Conservation (phyloP, 2,888 invertebrate species). For the Synanthedon vespiformis region DNA sequence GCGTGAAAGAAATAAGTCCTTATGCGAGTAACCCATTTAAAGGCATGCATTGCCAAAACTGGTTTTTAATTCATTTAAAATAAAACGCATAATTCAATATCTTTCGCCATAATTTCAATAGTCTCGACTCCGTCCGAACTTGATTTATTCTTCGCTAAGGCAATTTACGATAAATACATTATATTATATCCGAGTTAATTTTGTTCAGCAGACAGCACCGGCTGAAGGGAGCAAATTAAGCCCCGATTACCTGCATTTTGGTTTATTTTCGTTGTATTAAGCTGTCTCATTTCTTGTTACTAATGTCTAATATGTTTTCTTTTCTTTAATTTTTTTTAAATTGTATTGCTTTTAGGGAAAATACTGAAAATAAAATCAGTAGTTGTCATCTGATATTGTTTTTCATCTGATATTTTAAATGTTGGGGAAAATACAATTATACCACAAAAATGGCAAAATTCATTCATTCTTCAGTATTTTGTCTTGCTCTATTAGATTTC, state of each 20-base stretch:
- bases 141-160: slow-evolving; percentile 23
- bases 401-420: too few relatives aligned
- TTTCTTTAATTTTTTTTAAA: slow-evolving; percentile 12
- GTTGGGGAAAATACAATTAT: too few relatives aligned
- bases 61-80: too few relatives aligned
- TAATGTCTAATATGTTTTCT: slow-evolving; percentile 13
- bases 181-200: slow-evolving; percentile 27
- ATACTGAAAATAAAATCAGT: too few relatives aligned
- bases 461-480: too few relatives aligned
- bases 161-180: slow-evolving; percentile 25
- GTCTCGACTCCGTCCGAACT: slow-evolving; percentile 7
- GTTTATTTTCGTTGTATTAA: slow-evolving; percentile 11
- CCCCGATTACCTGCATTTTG: slow-evolving; percentile 31
- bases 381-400: too few relatives aligned
- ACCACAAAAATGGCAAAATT: too few relatives aligned
- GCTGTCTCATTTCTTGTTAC: slow-evolving; percentile 23
- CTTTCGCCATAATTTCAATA: slow-evolving; percentile 9
- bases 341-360: too few relatives aligned
- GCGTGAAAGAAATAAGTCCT: too few relatives aligned
- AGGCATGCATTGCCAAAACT: too few relatives aligned
- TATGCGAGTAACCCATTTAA: too few relatives aligned
- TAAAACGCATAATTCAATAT: slow-evolving; percentile 1
- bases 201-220: slow-evolving; percentile 21
- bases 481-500: too few relatives aligned
- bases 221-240: slow-evolving; percentile 35